Percentiles rank a stretch among this genome's conserved stretches.
These are phyloP conservation scores for Empidonax traillii DNA, from an alignment of 2,113 vertebrate species.

Conservation along the genomic window DNA sequence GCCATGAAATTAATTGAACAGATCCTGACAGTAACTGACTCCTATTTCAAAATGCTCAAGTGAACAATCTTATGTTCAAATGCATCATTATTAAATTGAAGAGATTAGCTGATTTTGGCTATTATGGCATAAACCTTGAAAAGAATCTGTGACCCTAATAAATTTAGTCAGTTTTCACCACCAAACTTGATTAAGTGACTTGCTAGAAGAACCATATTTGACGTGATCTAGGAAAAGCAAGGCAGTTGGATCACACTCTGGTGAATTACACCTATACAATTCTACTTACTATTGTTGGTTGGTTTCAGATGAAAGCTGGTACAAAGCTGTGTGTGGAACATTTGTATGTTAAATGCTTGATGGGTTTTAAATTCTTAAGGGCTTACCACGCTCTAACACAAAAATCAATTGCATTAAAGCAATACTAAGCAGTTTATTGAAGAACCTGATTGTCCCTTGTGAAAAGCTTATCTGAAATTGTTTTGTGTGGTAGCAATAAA, in stretches of 20 bases:
- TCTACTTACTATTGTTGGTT: not conserved
- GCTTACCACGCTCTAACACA: not conserved
- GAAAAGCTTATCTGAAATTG: not conserved
- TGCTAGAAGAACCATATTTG: not conserved
- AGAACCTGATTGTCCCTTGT: not conserved
- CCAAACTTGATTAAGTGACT: not conserved
- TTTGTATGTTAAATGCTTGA: not conserved
- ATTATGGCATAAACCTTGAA: not conserved
- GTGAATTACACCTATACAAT: not conserved
- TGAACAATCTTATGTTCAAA: not conserved
- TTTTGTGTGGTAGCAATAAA: not conserved
- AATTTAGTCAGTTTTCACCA: not conserved
- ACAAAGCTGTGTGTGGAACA: not conserved
- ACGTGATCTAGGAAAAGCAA: not conserved
- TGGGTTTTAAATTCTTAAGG: conserved; percentile 3
- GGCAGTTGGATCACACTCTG: not conserved
- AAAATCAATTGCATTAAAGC: not conserved
- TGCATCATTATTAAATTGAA: not conserved
- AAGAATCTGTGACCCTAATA: not conserved
- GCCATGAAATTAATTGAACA: not conserved
- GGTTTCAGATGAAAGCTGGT: not conserved
- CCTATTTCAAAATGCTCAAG: not conserved
- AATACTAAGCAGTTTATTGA: not conserved
- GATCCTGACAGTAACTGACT: not conserved
- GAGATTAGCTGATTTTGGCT: not conserved